Conservation (phyloP, 2,888 invertebrate genomes). For the Sphaerophoria taeniata region DNA sequence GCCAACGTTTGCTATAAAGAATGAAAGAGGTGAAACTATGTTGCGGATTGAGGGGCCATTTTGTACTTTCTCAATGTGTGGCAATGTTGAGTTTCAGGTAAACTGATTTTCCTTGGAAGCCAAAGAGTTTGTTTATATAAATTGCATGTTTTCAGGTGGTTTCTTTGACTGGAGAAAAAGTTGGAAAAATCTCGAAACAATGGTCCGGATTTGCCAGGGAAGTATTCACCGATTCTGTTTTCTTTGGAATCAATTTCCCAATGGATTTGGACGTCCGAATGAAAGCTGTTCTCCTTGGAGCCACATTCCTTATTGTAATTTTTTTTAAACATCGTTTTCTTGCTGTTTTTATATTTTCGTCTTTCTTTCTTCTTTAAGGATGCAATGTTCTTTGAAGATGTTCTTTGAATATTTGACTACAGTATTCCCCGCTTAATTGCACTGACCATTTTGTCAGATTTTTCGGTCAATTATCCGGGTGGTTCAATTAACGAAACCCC, state of each 20-base stretch:
- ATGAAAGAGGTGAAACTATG: slow-evolving; percentile 89
- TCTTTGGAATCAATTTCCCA: slow-evolving; percentile 96
- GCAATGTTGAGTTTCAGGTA: slow-evolving; percentile 93
- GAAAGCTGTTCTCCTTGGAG: slow-evolving; percentile 91
- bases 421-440: too few relatives aligned
- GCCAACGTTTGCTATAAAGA: slow-evolving; percentile 89
- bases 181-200: slow-evolving; percentile 95
- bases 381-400: slow-evolving; percentile 94
- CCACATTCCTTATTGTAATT: slow-evolving; percentile 91
- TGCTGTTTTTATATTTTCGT: neutral
- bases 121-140: too few relatives aligned
- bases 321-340: neutral
- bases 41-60: slow-evolving; percentile 92
- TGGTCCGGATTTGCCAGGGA: slow-evolving; percentile 94
- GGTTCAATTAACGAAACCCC: too few relatives aligned
- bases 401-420: too few relatives aligned
- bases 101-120: neutral
- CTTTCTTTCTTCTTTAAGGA: slow-evolving; percentile 85
- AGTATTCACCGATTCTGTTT: slow-evolving; percentile 93
- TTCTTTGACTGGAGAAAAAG: slow-evolving; percentile 89
- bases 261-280: slow-evolving; percentile 93
- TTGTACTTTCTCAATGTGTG: slow-evolving; percentile 91
- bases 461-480: too few relatives aligned
- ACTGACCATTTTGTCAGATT: too few relatives aligned
- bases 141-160: slow-evolving; percentile 85